These are phyloP conservation scores for Propithecus perrieri DNA, from an alignment of 2,797 vertebrate genomes.

Conservation along the genomic window DNA sequence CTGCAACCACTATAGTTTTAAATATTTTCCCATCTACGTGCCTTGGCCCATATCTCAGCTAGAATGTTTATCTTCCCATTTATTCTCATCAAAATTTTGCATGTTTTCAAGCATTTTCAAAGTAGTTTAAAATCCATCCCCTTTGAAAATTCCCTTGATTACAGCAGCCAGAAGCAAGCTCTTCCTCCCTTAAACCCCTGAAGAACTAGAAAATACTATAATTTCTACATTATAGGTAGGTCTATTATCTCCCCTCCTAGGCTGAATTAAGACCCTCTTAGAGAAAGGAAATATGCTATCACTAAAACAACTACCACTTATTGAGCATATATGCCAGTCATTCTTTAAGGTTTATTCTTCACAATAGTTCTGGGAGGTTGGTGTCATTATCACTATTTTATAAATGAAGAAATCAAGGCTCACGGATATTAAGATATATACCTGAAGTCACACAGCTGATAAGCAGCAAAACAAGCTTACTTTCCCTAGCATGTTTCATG, in stretches of 20 bases:
- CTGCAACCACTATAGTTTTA: neutral
- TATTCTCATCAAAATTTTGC: constrained; percentile 1
- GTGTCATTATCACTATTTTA: neutral
- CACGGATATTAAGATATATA: constrained; percentile 9
- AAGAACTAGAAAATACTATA: constrained; percentile 6
- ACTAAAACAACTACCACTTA: constrained; percentile 24
- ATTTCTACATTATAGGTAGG: neutral
- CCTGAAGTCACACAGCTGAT: neutral
- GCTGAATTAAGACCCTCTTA: constrained; percentile 2
- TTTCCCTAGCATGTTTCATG: neutral
- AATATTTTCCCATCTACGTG: neutral
- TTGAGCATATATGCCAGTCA: neutral
- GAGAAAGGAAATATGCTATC: neutral
- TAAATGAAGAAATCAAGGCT: neutral
- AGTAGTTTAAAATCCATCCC: constrained; percentile 28
- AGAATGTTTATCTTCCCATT: neutral
- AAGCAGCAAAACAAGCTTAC: neutral
- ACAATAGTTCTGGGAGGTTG: neutral
- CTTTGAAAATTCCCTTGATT: constrained; percentile 23
- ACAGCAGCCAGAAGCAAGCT: neutral
- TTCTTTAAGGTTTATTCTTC: constrained; percentile 13
- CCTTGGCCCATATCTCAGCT: neutral
- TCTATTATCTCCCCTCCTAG: neutral
- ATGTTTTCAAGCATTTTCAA: constrained; percentile 6
- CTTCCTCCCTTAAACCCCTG: constrained; percentile 6